These are phyloP conservation scores for Centropristis striata DNA, from an alignment of 2,113 vertebrate genomes.

Conservation along the genomic window DNA sequence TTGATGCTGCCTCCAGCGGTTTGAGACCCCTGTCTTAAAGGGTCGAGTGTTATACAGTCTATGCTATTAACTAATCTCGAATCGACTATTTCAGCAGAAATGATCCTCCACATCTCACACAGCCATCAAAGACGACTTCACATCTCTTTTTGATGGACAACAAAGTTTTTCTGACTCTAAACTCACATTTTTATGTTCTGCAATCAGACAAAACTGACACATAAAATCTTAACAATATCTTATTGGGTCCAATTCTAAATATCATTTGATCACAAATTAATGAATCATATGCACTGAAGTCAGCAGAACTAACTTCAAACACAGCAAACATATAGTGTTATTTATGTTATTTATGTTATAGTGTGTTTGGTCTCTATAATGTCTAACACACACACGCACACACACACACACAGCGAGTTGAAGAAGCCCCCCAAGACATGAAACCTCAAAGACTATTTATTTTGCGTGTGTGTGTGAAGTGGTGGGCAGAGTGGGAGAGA, in stretches of 20 bases:
- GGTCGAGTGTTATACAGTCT: too few species aligned
- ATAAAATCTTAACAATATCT: background rate
- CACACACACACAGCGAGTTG: constrained; percentile 28
- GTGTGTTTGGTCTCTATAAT: background rate
- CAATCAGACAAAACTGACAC: background rate
- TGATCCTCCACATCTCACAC: too few species aligned
- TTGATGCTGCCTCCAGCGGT: too few species aligned
- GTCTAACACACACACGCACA: constrained; percentile 16
- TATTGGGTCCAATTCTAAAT: background rate
- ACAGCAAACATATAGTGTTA: background rate
- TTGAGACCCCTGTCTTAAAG: too few species aligned
- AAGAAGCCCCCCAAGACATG: constrained; percentile 34
- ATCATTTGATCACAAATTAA: background rate
- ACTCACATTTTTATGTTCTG: background rate
- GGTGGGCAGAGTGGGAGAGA: constrained; percentile 47
- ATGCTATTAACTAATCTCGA: too few species aligned
- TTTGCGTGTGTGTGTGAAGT: constrained; percentile 41
- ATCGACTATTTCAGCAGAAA: too few species aligned
- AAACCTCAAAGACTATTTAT: constrained; percentile 62
- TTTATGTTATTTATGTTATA: too few species aligned
- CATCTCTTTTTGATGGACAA: background rate
- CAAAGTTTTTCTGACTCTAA: background rate
- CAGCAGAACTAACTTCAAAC: background rate
- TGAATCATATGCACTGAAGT: background rate
- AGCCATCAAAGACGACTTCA: too few species aligned